A percentile compares a stretch with the other conserved stretches of the same genome.
phyloP scores from a whole-genome alignment of 2,113 vertebrate species.

The Pachyramphus minor region DNA sequence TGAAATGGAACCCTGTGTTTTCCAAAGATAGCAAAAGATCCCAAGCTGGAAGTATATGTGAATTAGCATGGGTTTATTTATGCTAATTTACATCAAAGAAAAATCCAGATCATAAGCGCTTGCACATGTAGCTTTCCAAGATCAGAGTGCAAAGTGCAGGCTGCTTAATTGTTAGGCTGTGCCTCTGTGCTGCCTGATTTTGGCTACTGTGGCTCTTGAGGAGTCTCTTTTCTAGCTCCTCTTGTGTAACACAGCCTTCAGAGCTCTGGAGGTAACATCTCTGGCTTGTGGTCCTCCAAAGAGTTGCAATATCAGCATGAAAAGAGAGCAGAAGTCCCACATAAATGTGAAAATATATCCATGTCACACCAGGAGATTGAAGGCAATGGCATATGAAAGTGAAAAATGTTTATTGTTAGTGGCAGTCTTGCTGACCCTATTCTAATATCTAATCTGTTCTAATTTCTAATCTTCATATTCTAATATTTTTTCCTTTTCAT shows the following conservation, averaged over 20 bases:
- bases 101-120: not conserved
- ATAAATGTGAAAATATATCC: not conserved
- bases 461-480: not conserved
- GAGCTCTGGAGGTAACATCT: not conserved
- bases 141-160: not conserved
- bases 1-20: not conserved
- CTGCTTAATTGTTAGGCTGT: not conserved
- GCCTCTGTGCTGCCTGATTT: not conserved
- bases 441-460: not conserved
- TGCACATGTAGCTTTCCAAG: not conserved
- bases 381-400: not conserved
- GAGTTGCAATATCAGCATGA: not conserved
- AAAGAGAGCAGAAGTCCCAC: not conserved
- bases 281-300: not conserved
- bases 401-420: not conserved
- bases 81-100: not conserved
- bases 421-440: not conserved
- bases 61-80: not conserved
- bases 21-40: not conserved
- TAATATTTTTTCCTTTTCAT: not conserved
- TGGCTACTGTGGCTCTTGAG: not conserved
- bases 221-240: not conserved
- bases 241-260: not conserved
- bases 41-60: not conserved
- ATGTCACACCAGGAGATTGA: not conserved